Evolutionary conservation across 2,888 invertebrate species (phyloP).

Genomic region (Lacanobia wlatinum): DNA sequence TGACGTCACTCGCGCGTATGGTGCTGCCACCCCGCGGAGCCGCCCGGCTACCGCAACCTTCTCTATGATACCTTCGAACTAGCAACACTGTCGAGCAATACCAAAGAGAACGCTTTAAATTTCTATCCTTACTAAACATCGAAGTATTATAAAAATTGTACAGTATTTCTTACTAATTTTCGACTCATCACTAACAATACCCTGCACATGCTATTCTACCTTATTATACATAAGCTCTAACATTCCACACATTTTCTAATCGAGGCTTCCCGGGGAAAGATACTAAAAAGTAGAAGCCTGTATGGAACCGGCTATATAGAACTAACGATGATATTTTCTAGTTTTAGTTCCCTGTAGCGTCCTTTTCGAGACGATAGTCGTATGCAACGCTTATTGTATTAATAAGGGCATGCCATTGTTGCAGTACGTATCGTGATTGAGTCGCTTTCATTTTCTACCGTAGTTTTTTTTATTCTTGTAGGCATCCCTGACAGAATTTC

Average conservation of each 20-base stretch:
- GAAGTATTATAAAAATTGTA: conserved; percentile 58
- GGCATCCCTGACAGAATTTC: conserved; percentile 72
- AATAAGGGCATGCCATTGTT: conserved; percentile 89
- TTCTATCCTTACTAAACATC: conserved; percentile 63
- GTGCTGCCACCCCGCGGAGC: conserved; percentile 72
- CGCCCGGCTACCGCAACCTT: conserved; percentile 54
- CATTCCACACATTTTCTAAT: conserved; percentile 80
- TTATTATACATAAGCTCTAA: conserved; percentile 83
- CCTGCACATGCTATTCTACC: conserved; percentile 78
- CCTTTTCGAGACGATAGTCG: conserved; percentile 80
- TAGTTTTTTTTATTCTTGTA: conserved; percentile 62
- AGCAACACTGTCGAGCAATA: conserved; percentile 82
- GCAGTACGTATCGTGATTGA: conserved; percentile 90
- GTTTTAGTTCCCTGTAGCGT: conserved; percentile 82
- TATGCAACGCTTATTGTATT: conserved; percentile 91
- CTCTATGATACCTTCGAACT: conserved; percentile 72
- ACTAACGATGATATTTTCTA: conserved; percentile 66
- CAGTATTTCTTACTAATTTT: conserved; percentile 83
- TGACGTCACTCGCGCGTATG: conserved; percentile 68
- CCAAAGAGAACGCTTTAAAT: conserved; percentile 72
- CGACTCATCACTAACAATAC: conserved; percentile 89
- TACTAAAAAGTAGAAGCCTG: conserved; percentile 74
- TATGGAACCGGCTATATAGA: conserved; percentile 73
- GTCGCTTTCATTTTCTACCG: conserved; percentile 77
- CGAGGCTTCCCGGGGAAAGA: conserved; percentile 77